Evolutionary conservation across 2,797 vertebrate species (phyloP), one percentile per base, ranked within the genome.

Genomic region (Euphonia xanthogaster): DNA sequence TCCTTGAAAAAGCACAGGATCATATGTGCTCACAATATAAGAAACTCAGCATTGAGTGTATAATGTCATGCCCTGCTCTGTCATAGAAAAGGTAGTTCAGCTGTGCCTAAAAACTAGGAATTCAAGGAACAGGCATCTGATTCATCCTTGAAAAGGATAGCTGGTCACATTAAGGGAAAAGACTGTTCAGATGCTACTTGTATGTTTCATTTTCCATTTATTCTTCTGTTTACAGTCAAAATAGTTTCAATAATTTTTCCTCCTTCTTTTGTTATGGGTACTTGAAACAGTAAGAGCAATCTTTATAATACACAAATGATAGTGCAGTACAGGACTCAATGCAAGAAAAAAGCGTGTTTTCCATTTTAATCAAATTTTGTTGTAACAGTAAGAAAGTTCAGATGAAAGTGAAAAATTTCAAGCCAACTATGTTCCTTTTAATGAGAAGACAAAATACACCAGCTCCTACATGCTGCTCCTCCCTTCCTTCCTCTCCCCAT

Each of bases 401-500:
- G 31, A 96, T 70, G 65, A 91, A 91, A 94, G 42, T 77, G 37
- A 95, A 93, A 94, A 76, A 50, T 72, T 85, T 95, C 54, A 94
- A 87, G 60, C 76, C 67, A 79, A 40, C 37, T 23, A 48, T 22
- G 18, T 68, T 93, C 44, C 25, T 88, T 88, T 90, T 73, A 89
- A 86, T 27, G 18, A 65, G 62, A 85, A 92, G 88, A 91, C 37
- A 94, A 92, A 96, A 90, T 86, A 93, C 47, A 94, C 57, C 31
- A 88, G 80, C 65, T 94, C 76, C 65, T 65, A 89, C 30, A 47
- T 14, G 54, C 87, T 90, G 85, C 94, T 93, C 95, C 95, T 97
- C 95, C 96, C 96, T 97, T 97, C 96, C 93, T 97, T 95, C 94
- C 96, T 96, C 85, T 94, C 72, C 54, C 61, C 66, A 91, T 77